Conservation (phyloP, 1,140 invertebrate species). For the Grapholita molesta region DNA sequence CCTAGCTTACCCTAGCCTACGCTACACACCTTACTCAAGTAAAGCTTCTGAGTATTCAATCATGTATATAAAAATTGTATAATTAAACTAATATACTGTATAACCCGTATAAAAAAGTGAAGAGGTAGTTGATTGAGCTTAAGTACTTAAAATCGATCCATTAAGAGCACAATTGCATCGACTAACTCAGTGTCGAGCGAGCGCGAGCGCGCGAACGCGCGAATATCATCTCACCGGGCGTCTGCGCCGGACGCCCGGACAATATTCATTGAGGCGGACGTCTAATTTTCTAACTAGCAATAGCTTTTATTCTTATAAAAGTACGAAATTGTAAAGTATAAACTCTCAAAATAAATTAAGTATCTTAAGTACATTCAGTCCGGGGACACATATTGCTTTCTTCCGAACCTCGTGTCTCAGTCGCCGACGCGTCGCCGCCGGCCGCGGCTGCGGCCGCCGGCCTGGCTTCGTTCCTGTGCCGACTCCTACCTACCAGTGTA, state of each 20-base stretch:
- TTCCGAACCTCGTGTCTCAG: conserved; percentile 64
- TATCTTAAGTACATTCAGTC: conserved; percentile 71
- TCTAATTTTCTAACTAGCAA: conserved; percentile 70
- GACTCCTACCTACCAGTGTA: conserved; percentile 48
- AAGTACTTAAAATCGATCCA: conserved; percentile 72
- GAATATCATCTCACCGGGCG: not conserved
- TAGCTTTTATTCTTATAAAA: conserved; percentile 45
- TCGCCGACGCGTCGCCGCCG: conserved; percentile 63
- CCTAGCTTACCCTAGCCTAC: conserved; percentile 48
- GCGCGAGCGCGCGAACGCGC: not conserved
- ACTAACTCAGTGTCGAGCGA: conserved; percentile 20
- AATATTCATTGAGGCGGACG: conserved; percentile 51
- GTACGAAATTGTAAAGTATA: conserved; percentile 56
- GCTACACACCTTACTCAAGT: conserved; percentile 72
- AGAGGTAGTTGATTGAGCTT: conserved; percentile 76
- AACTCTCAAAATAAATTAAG: conserved; percentile 75
- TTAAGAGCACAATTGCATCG: conserved; percentile 61
- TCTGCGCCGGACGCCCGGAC: not conserved
- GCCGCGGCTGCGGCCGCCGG: conserved; percentile 34
- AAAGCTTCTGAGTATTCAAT: conserved; percentile 77
- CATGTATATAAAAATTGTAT: conserved; percentile 75
- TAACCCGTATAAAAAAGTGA: conserved; percentile 76
- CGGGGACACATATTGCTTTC: conserved; percentile 64
- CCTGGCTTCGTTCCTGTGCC: conserved; percentile 53
- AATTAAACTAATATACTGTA: conserved; percentile 74